Conservation (phyloP, 2,888 invertebrate genomes). For the Drosophila differens region DNA sequence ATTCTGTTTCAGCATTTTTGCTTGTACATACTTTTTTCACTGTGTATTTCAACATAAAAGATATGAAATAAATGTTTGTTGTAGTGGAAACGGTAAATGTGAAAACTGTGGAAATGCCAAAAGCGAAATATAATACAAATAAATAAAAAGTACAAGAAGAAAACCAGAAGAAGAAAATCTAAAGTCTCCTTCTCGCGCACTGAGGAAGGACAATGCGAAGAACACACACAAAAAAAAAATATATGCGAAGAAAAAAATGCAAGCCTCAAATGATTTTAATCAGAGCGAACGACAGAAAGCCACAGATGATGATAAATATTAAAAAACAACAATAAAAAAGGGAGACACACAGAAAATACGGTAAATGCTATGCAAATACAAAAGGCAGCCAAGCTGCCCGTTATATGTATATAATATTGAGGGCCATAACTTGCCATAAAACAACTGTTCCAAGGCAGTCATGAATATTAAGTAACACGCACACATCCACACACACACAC, state of each 20-base stretch:
- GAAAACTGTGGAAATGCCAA: slow-evolving; percentile 41
- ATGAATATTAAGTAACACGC: slow-evolving; percentile 64
- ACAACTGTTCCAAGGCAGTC: slow-evolving; percentile 45
- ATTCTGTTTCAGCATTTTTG: background rate
- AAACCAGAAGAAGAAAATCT: background rate
- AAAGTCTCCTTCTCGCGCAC: background rate
- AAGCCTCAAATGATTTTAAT: slow-evolving; percentile 71
- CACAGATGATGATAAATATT: slow-evolving; percentile 32
- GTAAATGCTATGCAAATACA: slow-evolving; percentile 53
- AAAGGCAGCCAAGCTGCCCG: slow-evolving; percentile 56
- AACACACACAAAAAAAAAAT: background rate
- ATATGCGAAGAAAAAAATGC: slow-evolving; percentile 22
- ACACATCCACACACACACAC: slow-evolving; percentile 10
- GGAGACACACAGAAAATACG: slow-evolving; percentile 14
- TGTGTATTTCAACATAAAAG: slow-evolving; percentile 48
- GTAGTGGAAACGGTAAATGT: slow-evolving; percentile 34
- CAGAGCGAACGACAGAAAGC: slow-evolving; percentile 43
- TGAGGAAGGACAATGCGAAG: slow-evolving; percentile 45
- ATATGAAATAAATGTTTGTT: slow-evolving; percentile 31
- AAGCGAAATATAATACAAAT: slow-evolving; percentile 60
- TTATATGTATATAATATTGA: slow-evolving; percentile 59
- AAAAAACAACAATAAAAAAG: slow-evolving; percentile 7
- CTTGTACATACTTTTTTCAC: background rate
- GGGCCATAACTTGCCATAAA: slow-evolving; percentile 56
- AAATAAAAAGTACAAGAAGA: slow-evolving; percentile 23